Conservation (phyloP, 2,888 invertebrate genomes). For the Eupithecia abbreviata region DNA sequence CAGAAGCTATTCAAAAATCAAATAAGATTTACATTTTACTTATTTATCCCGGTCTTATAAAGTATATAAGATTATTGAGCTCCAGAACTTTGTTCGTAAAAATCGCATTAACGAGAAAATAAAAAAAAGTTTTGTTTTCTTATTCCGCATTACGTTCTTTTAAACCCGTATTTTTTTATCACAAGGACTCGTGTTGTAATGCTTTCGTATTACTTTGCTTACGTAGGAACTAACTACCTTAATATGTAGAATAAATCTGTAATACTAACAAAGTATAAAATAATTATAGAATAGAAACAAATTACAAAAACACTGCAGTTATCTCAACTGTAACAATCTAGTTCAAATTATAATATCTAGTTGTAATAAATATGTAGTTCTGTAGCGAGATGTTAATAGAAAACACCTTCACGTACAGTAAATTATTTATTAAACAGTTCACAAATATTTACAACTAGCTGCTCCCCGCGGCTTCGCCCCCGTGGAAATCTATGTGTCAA, state of each 20-base stretch:
- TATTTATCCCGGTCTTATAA: slow-evolving; percentile 12
- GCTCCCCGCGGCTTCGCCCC: too few species aligned
- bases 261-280: neutral
- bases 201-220: neutral
- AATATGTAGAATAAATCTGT: too few species aligned
- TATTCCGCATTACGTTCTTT: slow-evolving; percentile 1
- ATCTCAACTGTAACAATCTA: too few species aligned
- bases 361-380: too few species aligned
- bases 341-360: too few species aligned
- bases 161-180: neutral
- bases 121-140: slow-evolving; percentile 26
- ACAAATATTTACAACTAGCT: too few species aligned
- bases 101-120: slow-evolving; percentile 41
- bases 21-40: neutral
- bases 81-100: slow-evolving; percentile 35
- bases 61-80: slow-evolving; percentile 32
- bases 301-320: neutral
- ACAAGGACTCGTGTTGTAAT: neutral
- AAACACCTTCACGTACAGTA: too few species aligned
- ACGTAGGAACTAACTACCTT: neutral
- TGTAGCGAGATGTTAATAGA: too few species aligned
- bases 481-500: too few species aligned
- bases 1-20: neutral
- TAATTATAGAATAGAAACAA: neutral
- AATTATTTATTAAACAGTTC: too few species aligned